Base-by-base conservation (phyloP, 2,797 vertebrate species). In the Botia almorhae region DNA sequence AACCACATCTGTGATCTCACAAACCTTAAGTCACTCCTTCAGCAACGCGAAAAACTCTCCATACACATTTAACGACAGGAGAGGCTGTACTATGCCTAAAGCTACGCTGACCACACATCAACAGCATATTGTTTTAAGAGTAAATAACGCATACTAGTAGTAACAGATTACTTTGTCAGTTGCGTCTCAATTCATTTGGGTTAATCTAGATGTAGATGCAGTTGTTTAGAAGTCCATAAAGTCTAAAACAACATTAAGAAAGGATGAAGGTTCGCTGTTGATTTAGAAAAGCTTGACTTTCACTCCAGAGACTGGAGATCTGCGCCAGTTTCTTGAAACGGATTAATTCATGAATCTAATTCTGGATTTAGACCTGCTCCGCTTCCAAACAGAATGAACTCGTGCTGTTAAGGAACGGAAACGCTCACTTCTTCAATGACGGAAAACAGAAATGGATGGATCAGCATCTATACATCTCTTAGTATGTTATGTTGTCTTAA, bases 341-440 rank as follows among this genome's bases (percentile, higher is more conserved):
- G 48, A 67, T 76, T 26, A 56, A 67, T 43, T 67, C 23, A 67
- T 67, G 61, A 67, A 26, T 55, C 13, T 33, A n/a, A 12, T 76
- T 48, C 26, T 26, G 50, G 74, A 67, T 29, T 65, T 4, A 39
- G 4, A 65, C 55, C 17, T 21, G 61, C 29, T 76, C 19, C 19
- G 14, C 74, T 39, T 51, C 3, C 10, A 19, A 36, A 19, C 39
- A 16, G 21, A 33, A 65, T 65, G 74, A 76, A 48, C 63, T 55
- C 17, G 19, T 12, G 48, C 74, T 76, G 61, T 53, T 51, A 13
- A 67, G n/a, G 64, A 67, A 56, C 21, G 14, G 55, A 55, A 53
- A 65, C 16, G 33, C 48, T 21, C 55, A 39, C 39, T 67, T 76
- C 74, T 4, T 29, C 29, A 1, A 29, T 29, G 1, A 1, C 19